These are phyloP conservation scores for Geothlypis trichas DNA, from an alignment of 2,113 vertebrate species.

Conservation along the genomic window DNA sequence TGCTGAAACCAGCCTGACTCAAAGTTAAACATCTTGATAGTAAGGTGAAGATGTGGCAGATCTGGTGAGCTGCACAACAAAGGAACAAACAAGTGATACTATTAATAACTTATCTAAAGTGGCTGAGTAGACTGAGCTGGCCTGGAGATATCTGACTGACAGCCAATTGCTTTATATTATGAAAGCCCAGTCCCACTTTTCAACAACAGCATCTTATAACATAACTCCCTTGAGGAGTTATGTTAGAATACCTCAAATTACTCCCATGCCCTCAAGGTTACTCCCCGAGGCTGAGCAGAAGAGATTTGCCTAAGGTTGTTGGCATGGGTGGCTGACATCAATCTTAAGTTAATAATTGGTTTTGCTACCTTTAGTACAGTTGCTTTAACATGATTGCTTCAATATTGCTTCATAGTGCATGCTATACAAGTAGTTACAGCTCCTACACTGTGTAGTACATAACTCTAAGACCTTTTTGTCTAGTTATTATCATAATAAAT, in stretches of 20 bases:
- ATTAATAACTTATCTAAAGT: not conserved
- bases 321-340: not conserved
- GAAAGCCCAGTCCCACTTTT: not conserved
- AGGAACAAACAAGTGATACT: not conserved
- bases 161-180: not conserved
- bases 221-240: not conserved
- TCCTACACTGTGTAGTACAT: not conserved
- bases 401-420: not conserved
- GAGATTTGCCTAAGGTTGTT: not conserved
- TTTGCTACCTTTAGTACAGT: not conserved
- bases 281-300: accelerated
- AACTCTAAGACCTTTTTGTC: not conserved
- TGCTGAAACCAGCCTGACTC: not conserved
- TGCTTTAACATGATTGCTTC: not conserved
- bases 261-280: not conserved
- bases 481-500: not conserved
- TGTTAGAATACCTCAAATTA: not conserved
- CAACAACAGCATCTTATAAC: not conserved
- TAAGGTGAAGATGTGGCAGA: not conserved
- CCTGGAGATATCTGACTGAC: not conserved
- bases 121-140: not conserved
- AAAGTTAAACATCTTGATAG: not conserved
- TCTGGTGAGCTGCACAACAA: not conserved
- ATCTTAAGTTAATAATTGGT: not conserved
- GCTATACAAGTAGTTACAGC: not conserved